phyloP scores from a whole-genome alignment of 2,113 vertebrate genomes.

The Onychostruthus taczanowskii region DNA sequence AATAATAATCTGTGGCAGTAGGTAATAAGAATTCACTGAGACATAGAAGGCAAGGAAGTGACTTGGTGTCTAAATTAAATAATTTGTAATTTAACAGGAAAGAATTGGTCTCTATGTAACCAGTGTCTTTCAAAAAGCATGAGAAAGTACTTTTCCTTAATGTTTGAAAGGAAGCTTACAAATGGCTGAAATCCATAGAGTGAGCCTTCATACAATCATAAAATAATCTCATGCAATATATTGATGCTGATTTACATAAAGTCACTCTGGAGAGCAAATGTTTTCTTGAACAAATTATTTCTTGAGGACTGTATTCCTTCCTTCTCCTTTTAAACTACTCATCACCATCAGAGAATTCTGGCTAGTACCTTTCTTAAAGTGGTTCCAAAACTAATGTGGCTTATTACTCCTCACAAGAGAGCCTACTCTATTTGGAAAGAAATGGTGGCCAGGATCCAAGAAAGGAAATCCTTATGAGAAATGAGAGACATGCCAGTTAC shows the following conservation, averaged over 20 bases:
- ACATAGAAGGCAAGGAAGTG: background rate
- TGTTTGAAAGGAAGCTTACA: background rate
- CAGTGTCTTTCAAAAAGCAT: background rate
- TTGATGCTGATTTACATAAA: background rate
- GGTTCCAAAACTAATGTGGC: background rate
- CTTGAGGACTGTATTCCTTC: background rate
- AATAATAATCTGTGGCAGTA: background rate
- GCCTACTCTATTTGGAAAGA: background rate
- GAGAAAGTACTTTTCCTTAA: background rate
- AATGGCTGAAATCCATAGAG: background rate
- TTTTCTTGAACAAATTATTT: conserved; percentile 25
- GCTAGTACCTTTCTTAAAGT: background rate
- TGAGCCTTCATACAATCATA: background rate
- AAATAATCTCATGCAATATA: background rate
- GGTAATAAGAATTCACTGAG: background rate
- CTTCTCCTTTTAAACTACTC: background rate
- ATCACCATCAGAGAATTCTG: background rate
- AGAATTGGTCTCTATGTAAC: background rate
- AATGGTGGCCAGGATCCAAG: background rate
- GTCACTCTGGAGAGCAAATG: background rate
- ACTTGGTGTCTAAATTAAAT: background rate
- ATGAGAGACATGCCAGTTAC: background rate
- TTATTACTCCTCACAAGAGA: background rate
- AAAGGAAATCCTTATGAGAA: background rate
- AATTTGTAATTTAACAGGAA: background rate